Evolutionary conservation across 2,797 vertebrate genomes (phyloP).

Genomic region (Pangasius krempfi): DNA sequence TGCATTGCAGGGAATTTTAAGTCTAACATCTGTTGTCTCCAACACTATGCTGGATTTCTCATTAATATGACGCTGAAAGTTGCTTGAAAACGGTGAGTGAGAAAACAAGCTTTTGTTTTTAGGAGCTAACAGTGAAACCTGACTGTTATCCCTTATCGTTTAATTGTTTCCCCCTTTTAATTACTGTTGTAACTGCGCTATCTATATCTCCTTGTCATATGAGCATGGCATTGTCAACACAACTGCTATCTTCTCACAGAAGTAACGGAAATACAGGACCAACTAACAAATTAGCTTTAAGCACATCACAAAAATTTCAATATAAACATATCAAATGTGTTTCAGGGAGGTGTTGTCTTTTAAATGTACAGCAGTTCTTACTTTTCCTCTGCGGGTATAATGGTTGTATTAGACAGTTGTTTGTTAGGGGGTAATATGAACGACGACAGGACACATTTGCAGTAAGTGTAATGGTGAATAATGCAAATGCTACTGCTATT

Average conservation of each 20-base stretch:
- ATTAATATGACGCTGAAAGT: neutral
- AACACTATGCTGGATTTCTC: neutral
- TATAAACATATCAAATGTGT: neutral
- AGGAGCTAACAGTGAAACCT: neutral
- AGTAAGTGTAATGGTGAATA: neutral
- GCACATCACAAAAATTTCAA: neutral
- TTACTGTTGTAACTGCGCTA: neutral
- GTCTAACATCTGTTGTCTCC: neutral
- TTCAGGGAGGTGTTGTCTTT: neutral
- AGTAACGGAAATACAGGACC: neutral
- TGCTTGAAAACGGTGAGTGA: neutral
- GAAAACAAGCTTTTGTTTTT: neutral
- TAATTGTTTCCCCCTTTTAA: neutral
- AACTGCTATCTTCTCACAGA: neutral
- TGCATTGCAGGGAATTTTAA: neutral
- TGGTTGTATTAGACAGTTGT: neutral
- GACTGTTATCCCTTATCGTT: neutral
- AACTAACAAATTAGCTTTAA: neutral
- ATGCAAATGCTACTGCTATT: neutral
- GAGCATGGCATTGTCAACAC: neutral
- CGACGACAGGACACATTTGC: neutral
- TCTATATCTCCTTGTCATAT: neutral
- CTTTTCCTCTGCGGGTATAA: neutral
- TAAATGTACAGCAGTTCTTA: neutral
- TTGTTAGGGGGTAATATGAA: neutral